phyloP scores from a whole-genome alignment of 2,888 invertebrate species.

The Idaea aversata region DNA sequence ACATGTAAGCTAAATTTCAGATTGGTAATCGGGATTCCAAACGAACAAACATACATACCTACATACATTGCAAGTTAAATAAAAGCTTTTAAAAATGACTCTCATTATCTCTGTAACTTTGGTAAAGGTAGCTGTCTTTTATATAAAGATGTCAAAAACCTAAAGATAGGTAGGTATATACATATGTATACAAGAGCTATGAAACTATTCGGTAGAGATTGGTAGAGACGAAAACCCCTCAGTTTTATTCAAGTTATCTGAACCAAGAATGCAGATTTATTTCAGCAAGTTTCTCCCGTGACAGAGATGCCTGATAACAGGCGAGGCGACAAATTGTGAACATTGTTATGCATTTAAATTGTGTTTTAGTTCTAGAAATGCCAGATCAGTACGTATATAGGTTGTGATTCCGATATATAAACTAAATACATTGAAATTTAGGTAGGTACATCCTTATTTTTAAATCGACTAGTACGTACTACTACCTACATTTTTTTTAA shows the following conservation, averaged over 20 bases:
- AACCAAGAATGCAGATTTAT: constrained; percentile 46
- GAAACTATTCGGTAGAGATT: not conserved
- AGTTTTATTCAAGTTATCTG: constrained; percentile 11
- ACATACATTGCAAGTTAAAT: too few species aligned
- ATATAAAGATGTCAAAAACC: not conserved
- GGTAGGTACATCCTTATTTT: too few species aligned
- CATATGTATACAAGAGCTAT: not conserved
- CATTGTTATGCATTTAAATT: constrained; percentile 45
- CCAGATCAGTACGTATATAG: not conserved
- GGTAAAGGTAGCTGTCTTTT: not conserved
- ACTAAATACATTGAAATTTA: not conserved
- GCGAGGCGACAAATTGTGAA: constrained; percentile 42
- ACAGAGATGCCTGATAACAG: constrained; percentile 34
- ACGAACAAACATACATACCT: too few species aligned
- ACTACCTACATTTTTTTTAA: too few species aligned
- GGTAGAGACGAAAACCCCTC: not conserved
- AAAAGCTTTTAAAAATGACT: too few species aligned
- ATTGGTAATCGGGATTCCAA: too few species aligned
- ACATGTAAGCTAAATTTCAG: too few species aligned
- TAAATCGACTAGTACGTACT: too few species aligned
- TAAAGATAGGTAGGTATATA: not conserved
- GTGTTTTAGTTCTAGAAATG: constrained; percentile 26
- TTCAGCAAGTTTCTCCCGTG: constrained; percentile 38
- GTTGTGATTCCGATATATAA: not conserved
- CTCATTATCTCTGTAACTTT: not conserved